A percentile compares a stretch with the other conserved stretches of the same genome.
Evolutionary conservation across 2,797 vertebrate genomes (phyloP).

Genomic region (Falco berigora): DNA sequence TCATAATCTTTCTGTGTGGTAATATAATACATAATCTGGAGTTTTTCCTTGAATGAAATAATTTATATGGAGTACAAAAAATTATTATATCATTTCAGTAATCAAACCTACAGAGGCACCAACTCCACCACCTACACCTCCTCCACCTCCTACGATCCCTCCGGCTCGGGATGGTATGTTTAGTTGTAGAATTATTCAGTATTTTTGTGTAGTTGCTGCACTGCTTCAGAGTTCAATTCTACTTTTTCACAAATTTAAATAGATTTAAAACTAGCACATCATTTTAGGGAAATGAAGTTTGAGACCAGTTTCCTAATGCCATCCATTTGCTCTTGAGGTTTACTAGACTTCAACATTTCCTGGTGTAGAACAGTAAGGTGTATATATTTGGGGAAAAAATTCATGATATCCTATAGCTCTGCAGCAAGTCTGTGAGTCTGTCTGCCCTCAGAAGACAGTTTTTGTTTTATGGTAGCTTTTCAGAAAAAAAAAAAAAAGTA

Average conservation of each 20-base stretch:
- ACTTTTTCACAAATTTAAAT: background rate
- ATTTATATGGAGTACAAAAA: background rate
- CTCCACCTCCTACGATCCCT: slow-evolving; percentile 91
- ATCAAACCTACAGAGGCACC: slow-evolving; percentile 89
- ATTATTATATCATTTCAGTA: slow-evolving; percentile 70
- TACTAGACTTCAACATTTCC: background rate
- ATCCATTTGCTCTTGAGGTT: background rate
- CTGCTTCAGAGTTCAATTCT: background rate
- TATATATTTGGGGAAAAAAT: background rate
- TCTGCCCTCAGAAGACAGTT: background rate
- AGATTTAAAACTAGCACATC: background rate
- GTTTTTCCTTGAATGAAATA: background rate
- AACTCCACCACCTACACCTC: slow-evolving; percentile 86
- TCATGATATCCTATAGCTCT: background rate
- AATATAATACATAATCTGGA: background rate
- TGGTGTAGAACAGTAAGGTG: background rate
- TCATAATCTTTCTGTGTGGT: background rate
- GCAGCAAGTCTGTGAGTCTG: background rate
- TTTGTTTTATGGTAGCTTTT: background rate
- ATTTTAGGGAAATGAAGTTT: background rate
- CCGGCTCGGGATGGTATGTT: slow-evolving; percentile 88
- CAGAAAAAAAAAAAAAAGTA: background rate
- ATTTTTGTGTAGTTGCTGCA: background rate
- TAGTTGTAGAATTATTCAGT: background rate
- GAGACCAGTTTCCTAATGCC: background rate